Evolutionary conservation across 2,113 vertebrate species (phyloP).

Genomic region (Platysteira castanea): DNA sequence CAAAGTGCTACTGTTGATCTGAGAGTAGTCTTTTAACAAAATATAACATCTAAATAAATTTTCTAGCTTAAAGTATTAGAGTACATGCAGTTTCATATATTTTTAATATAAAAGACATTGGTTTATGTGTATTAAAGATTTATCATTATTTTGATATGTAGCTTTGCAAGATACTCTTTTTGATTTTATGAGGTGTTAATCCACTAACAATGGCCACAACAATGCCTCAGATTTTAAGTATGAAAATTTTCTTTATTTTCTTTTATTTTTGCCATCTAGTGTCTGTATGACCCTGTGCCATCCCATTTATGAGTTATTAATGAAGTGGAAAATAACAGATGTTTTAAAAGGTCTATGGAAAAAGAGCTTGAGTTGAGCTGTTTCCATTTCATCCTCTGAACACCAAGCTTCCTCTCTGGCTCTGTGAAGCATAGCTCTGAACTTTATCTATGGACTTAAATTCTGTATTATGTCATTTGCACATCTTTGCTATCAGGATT

Average conservation of each 20-base stretch:
- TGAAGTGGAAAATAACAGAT: not conserved
- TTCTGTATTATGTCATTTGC: not conserved
- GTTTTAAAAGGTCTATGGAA: not conserved
- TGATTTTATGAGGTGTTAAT: not conserved
- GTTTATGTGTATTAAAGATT: not conserved
- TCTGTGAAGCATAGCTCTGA: not conserved
- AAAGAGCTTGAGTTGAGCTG: not conserved
- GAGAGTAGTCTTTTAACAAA: not conserved
- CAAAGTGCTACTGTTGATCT: not conserved
- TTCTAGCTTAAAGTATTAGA: not conserved
- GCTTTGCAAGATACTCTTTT: not conserved
- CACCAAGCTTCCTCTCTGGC: not conserved
- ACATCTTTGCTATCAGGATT: not conserved
- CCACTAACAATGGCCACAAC: not conserved
- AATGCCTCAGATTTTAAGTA: not conserved
- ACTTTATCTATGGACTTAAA: not conserved
- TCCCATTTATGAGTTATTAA: not conserved
- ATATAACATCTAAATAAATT: not conserved
- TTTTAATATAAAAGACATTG: accelerated
- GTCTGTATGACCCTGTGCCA: not conserved
- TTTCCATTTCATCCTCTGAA: not conserved
- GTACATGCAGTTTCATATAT: not conserved
- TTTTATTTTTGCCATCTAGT: not conserved
- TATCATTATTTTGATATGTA: not conserved
- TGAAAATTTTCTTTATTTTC: too few relatives aligned